A percentile compares a stretch with the other conserved stretches of the same genome.
These are phyloP conservation scores for Phaedon cochleariae DNA, from an alignment of 2,888 invertebrate species.

Conservation along the genomic window DNA sequence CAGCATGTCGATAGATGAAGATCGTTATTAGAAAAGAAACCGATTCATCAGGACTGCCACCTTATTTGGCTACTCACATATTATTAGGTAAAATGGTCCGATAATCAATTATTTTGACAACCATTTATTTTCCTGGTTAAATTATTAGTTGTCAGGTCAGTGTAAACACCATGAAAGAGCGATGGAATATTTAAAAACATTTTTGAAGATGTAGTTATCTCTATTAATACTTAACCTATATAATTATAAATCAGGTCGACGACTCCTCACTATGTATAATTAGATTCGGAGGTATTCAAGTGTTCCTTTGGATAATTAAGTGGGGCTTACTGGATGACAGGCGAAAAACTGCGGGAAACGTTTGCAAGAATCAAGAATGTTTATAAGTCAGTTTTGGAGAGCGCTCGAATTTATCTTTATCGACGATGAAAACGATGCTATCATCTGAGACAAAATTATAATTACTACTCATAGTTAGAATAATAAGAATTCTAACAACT, in stretches of 20 bases:
- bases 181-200: constrained; percentile 31
- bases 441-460: too few species aligned
- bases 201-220: constrained; percentile 31
- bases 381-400: too few species aligned
- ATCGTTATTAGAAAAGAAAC: neutral
- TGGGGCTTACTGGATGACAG: neutral
- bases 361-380: too few species aligned
- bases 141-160: constrained; percentile 25
- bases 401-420: too few species aligned
- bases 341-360: neutral
- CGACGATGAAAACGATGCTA: too few species aligned
- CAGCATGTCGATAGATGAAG: neutral
- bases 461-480: too few species aligned
- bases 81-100: constrained; percentile 1
- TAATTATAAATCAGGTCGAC: constrained; percentile 41
- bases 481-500: too few species aligned
- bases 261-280: constrained; percentile 35
- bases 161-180: constrained; percentile 20
- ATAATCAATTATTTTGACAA: constrained; percentile 23
- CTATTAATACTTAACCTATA: constrained; percentile 42
- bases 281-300: constrained; percentile 33
- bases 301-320: neutral
- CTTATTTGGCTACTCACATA: constrained; percentile 18
- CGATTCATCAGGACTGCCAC: neutral
- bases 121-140: constrained; percentile 24